These are phyloP conservation scores for Phaetusa simplex DNA, from an alignment of 2,113 vertebrate species.

Conservation along the genomic window DNA sequence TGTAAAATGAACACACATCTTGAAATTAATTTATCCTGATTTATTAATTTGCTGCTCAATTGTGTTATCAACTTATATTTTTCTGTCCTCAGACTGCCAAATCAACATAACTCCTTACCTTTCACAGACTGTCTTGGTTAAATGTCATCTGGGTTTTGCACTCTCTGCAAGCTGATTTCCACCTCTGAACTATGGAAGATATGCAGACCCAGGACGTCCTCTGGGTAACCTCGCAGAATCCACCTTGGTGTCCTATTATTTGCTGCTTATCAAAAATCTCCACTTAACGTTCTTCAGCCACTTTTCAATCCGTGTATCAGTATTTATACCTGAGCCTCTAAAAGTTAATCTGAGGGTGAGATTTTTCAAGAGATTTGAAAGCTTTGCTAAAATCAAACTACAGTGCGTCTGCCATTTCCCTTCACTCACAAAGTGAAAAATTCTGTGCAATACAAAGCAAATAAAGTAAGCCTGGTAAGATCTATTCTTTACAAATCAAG, in stretches of 20 bases:
- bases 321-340: conserved; percentile 8
- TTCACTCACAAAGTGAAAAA: conserved; percentile 9
- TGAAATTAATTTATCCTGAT: background rate
- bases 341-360: conserved; percentile 26
- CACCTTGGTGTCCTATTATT: background rate
- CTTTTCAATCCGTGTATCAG: background rate
- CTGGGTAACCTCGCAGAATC: background rate
- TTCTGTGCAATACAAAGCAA: background rate
- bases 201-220: background rate
- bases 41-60: background rate
- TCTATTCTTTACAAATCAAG: conserved; percentile 43
- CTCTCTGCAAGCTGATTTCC: background rate
- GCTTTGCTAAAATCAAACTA: conserved; percentile 2
- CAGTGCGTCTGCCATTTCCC: background rate
- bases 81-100: background rate
- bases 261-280: conserved; percentile 10
- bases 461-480: background rate
- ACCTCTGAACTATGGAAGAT: background rate
- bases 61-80: background rate
- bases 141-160: background rate
- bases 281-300: background rate
- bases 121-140: background rate
- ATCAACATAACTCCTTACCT: background rate
- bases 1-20: background rate
- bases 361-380: conserved; percentile 34